Percentiles rank a stretch among this genome's conserved stretches.
Evolutionary conservation across 2,888 invertebrate species (phyloP).

Genomic region (Hyposoter didymator): DNA sequence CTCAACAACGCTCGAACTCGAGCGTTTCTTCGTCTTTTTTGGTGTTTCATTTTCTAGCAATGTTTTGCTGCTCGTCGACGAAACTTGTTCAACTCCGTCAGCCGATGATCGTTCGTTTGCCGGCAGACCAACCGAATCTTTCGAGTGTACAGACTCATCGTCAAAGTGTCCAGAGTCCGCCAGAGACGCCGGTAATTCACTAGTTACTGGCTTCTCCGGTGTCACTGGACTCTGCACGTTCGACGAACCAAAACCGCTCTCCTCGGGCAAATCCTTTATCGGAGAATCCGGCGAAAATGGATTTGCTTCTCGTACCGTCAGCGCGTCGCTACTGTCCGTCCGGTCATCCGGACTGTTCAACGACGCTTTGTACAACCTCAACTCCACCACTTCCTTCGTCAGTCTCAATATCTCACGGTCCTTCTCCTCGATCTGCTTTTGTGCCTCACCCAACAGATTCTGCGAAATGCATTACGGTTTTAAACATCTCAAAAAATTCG

Average conservation of each 20-base stretch:
- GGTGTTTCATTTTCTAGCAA: slow-evolving; percentile 21
- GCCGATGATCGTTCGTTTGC: slow-evolving; percentile 67
- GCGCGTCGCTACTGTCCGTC: slow-evolving; percentile 91
- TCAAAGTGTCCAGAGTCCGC: slow-evolving; percentile 95
- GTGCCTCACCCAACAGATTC: slow-evolving; percentile 89
- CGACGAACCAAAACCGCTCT: slow-evolving; percentile 81
- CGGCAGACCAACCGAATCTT: slow-evolving; percentile 87
- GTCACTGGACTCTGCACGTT: slow-evolving; percentile 85
- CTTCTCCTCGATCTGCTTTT: slow-evolving; percentile 91
- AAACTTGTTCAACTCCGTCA: slow-evolving; percentile 50
- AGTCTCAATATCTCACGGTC: slow-evolving; percentile 92
- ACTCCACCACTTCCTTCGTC: slow-evolving; percentile 92
- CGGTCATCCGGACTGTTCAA: slow-evolving; percentile 92
- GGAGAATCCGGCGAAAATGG: slow-evolving; percentile 85
- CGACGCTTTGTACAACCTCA: slow-evolving; percentile 92
- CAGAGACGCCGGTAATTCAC: slow-evolving; percentile 91
- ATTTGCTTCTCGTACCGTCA: slow-evolving; percentile 90
- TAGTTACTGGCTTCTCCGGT: slow-evolving; percentile 83
- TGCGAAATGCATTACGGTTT: slow-evolving; percentile 75
- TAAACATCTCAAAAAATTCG: neutral
- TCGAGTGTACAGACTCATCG: slow-evolving; percentile 92
- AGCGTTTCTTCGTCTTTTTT: slow-evolving; percentile 33
- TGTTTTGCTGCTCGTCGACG: slow-evolving; percentile 22
- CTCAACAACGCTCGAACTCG: slow-evolving; percentile 25
- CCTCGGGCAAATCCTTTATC: slow-evolving; percentile 85